Evolutionary conservation across 2,797 vertebrate species (phyloP).

Genomic region (Cygnus olor): DNA sequence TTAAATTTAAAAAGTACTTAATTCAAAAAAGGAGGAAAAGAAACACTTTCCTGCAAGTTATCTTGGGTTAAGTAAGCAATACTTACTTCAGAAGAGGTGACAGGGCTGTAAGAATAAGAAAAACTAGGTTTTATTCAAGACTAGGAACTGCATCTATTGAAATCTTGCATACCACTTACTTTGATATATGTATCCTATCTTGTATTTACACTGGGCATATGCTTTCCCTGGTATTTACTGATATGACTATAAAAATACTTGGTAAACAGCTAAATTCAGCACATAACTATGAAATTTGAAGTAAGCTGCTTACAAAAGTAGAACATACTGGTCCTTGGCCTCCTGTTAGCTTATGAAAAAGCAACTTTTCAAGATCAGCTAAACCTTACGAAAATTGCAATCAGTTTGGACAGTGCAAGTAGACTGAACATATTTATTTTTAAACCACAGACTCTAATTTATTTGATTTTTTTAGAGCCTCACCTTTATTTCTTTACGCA

Average conservation of each 20-base stretch:
- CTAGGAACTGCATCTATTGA: background rate
- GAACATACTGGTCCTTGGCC: background rate
- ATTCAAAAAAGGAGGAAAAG: background rate
- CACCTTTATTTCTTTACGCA: constrained; percentile 97
- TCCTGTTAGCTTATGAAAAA: background rate
- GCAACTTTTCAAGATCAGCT: background rate
- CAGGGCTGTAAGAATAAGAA: background rate
- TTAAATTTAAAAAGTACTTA: background rate
- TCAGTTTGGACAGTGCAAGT: background rate
- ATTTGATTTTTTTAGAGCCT: background rate
- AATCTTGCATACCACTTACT: background rate
- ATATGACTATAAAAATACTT: background rate
- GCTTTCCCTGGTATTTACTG: background rate
- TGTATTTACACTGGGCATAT: too few species aligned
- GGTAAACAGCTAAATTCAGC: background rate
- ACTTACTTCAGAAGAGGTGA: background rate
- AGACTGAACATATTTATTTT: background rate
- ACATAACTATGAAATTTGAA: background rate
- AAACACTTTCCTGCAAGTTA: background rate
- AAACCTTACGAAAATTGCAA: background rate
- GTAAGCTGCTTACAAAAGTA: background rate
- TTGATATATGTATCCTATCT: background rate
- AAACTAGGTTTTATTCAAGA: background rate
- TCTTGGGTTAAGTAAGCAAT: background rate
- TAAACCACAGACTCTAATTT: background rate